Evolutionary conservation across 92 coral and sea anemone species (phyloP), one percentile per base, ranked within the genome.

Genomic region (Palythoa grandiflora): DNA sequence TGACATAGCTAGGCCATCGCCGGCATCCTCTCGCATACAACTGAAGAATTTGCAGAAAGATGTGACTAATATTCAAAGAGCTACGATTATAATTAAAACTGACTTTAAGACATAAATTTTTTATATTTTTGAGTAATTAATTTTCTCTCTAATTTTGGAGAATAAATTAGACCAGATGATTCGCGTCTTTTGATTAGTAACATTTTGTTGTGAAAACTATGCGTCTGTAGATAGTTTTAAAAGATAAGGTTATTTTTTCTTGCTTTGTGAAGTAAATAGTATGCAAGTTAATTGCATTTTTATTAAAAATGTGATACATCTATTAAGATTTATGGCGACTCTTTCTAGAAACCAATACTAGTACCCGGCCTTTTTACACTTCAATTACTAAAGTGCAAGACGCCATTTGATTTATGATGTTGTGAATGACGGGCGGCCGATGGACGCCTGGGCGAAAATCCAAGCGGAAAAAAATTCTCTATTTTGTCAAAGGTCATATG

Each of bases 341-440:
- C 17, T 77, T 77, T 54, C 14, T 40, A 53, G 48, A 54, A 77
- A 77, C 63, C 35, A 14, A 53, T 53, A 4, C 54, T 53, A 66
- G 6, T 15, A 28, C 75, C 75, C 40, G 8, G 50, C 50, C 7
- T 44, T 70, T 11, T 6, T 17, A 17, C 9, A 63, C 44, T 36
- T 70, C 44, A 38, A 20, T 3, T 44, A 12, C 76, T 21, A 9
- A 14, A 44, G 86, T 52, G 75, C 48, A 21, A 12, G 86, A 60
- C 86, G 86, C 86, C 86, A 70, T 81, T 71, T 81, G 86, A 81
- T 81, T 81, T 81, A 81, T 81, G 86, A 53, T 11, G 44, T 19
- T 66, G 36, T 81, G 86, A 81, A 65, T 63, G 86, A 81, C 66
- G 44, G 38, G 12, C 38, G 60, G 28, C 28, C 28, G 28, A 28